phyloP scores from a whole-genome alignment of 2,888 invertebrate genomes.

The Drosophila meridionalis region DNA sequence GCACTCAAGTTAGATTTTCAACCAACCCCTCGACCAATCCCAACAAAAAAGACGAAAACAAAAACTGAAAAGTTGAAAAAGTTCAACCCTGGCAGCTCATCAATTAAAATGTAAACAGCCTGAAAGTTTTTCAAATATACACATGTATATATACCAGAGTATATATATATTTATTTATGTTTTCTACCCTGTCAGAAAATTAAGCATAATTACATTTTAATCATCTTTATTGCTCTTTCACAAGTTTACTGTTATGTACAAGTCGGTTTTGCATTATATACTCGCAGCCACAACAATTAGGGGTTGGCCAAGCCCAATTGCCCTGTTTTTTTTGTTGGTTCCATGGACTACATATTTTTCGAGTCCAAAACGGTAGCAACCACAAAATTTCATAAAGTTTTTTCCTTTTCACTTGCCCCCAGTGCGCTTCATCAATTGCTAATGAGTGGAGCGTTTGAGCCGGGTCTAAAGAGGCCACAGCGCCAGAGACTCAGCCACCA shows the following conservation, averaged over 20 bases:
- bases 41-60: neutral
- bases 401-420: constrained; percentile 7
- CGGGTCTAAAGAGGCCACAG: constrained; percentile 15
- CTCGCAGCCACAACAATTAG: constrained; percentile 69
- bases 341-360: constrained; percentile 56
- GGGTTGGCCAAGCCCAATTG: constrained; percentile 73
- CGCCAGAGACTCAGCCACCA: constrained; percentile 43
- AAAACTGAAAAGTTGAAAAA: constrained; percentile 68
- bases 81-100: constrained; percentile 74
- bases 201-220: constrained; percentile 83
- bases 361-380: constrained; percentile 73
- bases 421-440: constrained; percentile 76
- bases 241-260: constrained; percentile 75
- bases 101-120: constrained; percentile 66
- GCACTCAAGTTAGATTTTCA: constrained; percentile 60
- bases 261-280: constrained; percentile 62
- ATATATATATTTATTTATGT: constrained; percentile 11
- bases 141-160: neutral
- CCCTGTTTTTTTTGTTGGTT: constrained; percentile 50
- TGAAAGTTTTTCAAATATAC: constrained; percentile 29
- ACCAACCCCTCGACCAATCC: constrained; percentile 1
- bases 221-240: constrained; percentile 83
- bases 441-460: constrained; percentile 62
- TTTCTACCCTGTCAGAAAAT: constrained; percentile 59
- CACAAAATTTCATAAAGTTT: constrained; percentile 77